Base-by-base conservation (phyloP, 1,140 invertebrate genomes). In the Archivesica marissinica region DNA sequence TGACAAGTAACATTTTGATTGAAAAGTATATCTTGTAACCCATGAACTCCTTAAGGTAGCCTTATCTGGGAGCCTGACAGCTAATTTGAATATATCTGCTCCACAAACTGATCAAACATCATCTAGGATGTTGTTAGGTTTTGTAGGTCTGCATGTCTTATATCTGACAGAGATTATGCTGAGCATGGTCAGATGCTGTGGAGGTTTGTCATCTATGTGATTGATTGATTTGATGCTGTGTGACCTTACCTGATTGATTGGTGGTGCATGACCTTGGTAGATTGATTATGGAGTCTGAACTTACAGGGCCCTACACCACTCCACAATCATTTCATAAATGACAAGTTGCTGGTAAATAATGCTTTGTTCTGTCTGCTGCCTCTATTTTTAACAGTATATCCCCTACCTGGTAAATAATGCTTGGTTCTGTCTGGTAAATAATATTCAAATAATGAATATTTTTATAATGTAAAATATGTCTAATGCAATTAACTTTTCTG, bases 31-130 rank as follows among this genome's bases (percentile, higher is more conserved):
- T 72, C 68, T 72, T 20, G 30, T 47, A 28, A 72, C 68, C 68
- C 9, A 35, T 72, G 39, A 47, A 47, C 68, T 30, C 15, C 20
- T 41, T 33, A 33, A 23, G 28, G 68, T 72, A 72, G 20, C 41
- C 68, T 52, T 72, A 72, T 72, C 68, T n/a, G 35, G 30, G 20
- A 47, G 13, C 2, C 41, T 72, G 68, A 72, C 68, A 72, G 68
- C 41, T 72, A 72, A 72, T 72, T 72, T 72, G 68, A 72, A 72
- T 47, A 64, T 64, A 64, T 64, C 33, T 64, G n/a, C 59, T 64
- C 7, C 13, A 33, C 59, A 35, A 64, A 64, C 59, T 64, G 28
- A 64, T 64, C 59, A 35, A 35, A 33, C 59, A 35, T 64, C 59
- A 64, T 33, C 28, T 17, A 15, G 38, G 30, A 64, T 64, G 59